Base-by-base conservation (phyloP, 2,888 invertebrate species). In the Camponotus fellah region DNA sequence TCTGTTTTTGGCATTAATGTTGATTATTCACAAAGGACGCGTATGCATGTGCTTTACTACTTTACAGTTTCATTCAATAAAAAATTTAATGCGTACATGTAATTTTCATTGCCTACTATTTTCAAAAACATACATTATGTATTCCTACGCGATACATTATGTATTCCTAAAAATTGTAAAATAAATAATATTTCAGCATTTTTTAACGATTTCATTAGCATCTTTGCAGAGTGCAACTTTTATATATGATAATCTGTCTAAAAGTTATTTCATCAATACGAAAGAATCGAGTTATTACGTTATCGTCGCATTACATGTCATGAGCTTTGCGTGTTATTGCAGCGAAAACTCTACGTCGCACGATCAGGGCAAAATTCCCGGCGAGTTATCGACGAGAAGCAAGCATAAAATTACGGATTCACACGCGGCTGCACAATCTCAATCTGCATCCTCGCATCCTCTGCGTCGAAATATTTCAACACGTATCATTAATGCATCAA, bases 401-500 rank as follows among this genome's bases (percentile, higher is more conserved):
- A 21, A 32, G 66, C 40, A n/a, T 68, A 66, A 77, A 77, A 77
- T 77, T 68, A 40, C 43, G 14, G 5, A 77, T 66, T 66, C 40
- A 56, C 56, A 43, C 53, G 56, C 66, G 56, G 40, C 66, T 14
- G 14, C 43, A 21, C 53, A 56, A 43, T 68, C n/a, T 40, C 56
- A 53, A 40, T 66, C 40, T 66, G 56, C 40, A 77, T 40, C 66
- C 14, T 56, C 43, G 40, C 58, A 46, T 49, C 26, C 17, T 8
- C 46, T 34, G 62, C 32, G 9, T n/a, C 14, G n/a, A 26, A 77
- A 66, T 58, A 68, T 37, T 26, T 58, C 26, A 32, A 56, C 26
- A 21, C n/a, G 8, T 10, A 2, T 66, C 40, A 66, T 14, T n/a
- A 21, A 46, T 43, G 9, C 32, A 17, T 6, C n/a, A 21, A 37